phyloP scores from a whole-genome alignment of 2,797 vertebrate genomes.

The Hydrocynus forskahlii region DNA sequence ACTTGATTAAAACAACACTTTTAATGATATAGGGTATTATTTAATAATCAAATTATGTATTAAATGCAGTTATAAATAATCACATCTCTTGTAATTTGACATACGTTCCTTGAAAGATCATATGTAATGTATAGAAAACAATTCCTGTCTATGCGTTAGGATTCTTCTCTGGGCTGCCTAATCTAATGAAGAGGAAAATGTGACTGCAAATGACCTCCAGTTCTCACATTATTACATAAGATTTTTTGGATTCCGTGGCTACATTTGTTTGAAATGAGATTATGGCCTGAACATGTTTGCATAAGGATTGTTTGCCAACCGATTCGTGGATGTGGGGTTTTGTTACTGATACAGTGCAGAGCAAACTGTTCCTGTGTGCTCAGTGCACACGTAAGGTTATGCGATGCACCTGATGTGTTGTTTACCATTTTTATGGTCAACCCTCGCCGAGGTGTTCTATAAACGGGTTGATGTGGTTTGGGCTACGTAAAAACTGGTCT shows the following conservation, averaged over 20 bases:
- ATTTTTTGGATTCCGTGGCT: not conserved
- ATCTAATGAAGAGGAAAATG: not conserved
- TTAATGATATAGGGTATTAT: too few relatives aligned
- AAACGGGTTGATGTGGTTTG: not conserved
- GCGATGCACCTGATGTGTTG: slow-evolving; percentile 1
- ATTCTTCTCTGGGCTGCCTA: not conserved
- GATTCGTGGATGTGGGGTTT: slow-evolving; percentile 13
- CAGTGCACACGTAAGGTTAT: slow-evolving; percentile 7
- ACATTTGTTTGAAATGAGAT: slow-evolving; percentile 1
- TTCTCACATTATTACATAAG: not conserved
- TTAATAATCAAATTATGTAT: too few relatives aligned
- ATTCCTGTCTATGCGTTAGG: not conserved
- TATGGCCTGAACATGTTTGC: slow-evolving; percentile 19
- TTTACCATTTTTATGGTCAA: slow-evolving; percentile 10
- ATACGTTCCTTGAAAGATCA: too few relatives aligned
- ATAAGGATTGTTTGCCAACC: not conserved
- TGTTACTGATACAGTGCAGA: slow-evolving; percentile 9
- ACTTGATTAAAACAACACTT: too few relatives aligned
- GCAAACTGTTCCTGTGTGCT: slow-evolving; percentile 34
- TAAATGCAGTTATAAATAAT: too few relatives aligned
- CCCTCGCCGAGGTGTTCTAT: not conserved
- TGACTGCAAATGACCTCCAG: not conserved
- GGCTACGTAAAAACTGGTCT: not conserved
- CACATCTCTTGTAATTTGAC: too few relatives aligned
- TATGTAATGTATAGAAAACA: not conserved